Base-by-base conservation (phyloP, 2,113 vertebrate species). In the Leuciscus idus region DNA sequence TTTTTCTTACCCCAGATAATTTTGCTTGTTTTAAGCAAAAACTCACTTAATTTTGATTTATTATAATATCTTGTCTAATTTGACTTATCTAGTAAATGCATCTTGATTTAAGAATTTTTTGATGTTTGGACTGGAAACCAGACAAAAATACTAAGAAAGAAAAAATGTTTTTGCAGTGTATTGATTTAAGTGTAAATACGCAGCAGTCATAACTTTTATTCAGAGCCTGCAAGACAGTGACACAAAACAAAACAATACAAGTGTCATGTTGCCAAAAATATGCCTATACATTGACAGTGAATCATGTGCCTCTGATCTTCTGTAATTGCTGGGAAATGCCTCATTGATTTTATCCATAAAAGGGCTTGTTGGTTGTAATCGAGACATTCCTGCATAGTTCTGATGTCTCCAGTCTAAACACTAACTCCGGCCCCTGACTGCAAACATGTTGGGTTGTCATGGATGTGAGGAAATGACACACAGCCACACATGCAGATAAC, bases 331-430 rank as follows among this genome's bases (percentile, higher is more conserved):
- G 15, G 17, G 15, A 66, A 81, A 68, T 21, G 62, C 52, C 61
- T 68, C 19, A 68, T 52, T 70, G 26, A 68, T 52, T 81, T 68
- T 82, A 9, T 50, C 80, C 80, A 52, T 68, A 73, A 83, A 83
- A 57, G 81, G 81, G 7, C 23, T 55, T 55, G 48, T 85, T 87
- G 28, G 76, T 79, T 8, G 13, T 55, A 59, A 50, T 64, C 19
- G 21, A 81, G 78, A 80, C 79, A 81, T 86, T 86, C 85, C 79
- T 74, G 28, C 76, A 61, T 81, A 80, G 62, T 61, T 80, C 55
- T 21, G 52, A 33, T 43, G 33, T 46, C 17, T 68, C 62, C 64
- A 86, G 79, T 74, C 66, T 82, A 75, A 82, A 86, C 62, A 86
- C 12, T 46, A 28, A 26, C 17, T 28, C n/a, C 4, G 28, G 80